Conservation (phyloP, 1,140 invertebrate species). For the Trachelipus rathkii region DNA sequence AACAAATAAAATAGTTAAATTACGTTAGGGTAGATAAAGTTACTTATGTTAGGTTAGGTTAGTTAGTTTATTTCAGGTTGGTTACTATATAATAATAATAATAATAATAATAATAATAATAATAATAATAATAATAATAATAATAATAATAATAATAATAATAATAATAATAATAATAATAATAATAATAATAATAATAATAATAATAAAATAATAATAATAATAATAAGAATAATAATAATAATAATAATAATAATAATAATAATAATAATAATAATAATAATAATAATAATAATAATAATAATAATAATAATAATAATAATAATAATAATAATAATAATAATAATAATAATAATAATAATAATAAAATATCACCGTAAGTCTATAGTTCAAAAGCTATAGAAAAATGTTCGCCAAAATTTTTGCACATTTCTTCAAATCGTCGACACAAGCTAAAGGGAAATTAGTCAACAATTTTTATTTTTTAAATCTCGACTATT, state of each 20-base stretch:
- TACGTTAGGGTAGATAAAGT: neutral
- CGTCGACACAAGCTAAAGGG: too few relatives aligned
- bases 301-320: neutral
- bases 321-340: too few relatives aligned
- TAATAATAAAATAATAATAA: neutral
- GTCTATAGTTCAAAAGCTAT: too few relatives aligned
- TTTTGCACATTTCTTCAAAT: too few relatives aligned
- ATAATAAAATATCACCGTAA: too few relatives aligned
- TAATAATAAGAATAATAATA: neutral
- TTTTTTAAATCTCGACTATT: too few relatives aligned
- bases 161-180: neutral
- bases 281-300: neutral
- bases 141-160: neutral
- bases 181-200: neutral
- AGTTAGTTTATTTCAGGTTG: neutral
- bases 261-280: neutral
- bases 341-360: too few relatives aligned
- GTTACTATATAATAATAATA: neutral
- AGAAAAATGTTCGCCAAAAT: too few relatives aligned
- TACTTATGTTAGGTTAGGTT: neutral
- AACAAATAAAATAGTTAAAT: too few relatives aligned
- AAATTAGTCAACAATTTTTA: too few relatives aligned
- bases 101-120: neutral
- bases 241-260: neutral
- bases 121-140: neutral